A percentile compares a stretch with the other conserved stretches of the same genome.
phyloP scores from a whole-genome alignment of 2,888 invertebrate genomes.

The Latrodectus elegans region DNA sequence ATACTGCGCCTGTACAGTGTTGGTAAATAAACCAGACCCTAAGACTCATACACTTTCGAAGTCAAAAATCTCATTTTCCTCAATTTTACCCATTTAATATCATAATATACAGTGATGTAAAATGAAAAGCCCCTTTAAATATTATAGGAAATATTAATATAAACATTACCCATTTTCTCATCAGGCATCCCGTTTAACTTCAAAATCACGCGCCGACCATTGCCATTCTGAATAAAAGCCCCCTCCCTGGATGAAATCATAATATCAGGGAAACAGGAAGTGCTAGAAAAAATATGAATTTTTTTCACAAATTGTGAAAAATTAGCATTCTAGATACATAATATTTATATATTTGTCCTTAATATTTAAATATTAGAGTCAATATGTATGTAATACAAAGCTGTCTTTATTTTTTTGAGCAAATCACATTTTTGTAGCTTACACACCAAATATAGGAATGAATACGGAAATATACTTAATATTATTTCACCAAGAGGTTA shows the following conservation, averaged over 20 bases:
- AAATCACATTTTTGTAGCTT: no score
- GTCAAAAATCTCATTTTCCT: background rate
- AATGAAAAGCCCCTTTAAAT: background rate
- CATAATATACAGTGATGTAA: background rate
- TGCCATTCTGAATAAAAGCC: slow-evolving; percentile 72
- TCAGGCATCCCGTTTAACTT: slow-evolving; percentile 73
- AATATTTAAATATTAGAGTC: no score
- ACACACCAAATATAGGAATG: no score
- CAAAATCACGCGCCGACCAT: slow-evolving; percentile 77
- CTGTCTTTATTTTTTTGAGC: no score
- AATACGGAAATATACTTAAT: no score
- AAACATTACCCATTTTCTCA: slow-evolving; percentile 69
- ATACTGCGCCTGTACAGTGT: slow-evolving; percentile 64
- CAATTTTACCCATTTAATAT: background rate
- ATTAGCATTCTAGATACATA: no score
- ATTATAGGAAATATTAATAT: slow-evolving; percentile 20
- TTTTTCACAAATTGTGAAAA: background rate
- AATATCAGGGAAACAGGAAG: background rate
- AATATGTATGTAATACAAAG: no score
- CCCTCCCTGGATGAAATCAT: slow-evolving; percentile 54
- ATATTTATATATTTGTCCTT: no score
- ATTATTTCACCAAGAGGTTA: no score
- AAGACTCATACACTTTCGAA: background rate
- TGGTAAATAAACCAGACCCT: slow-evolving; percentile 51
- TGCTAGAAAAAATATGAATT: background rate